Conservation (phyloP, 2,113 vertebrate species). For the Trematocara variabile region DNA sequence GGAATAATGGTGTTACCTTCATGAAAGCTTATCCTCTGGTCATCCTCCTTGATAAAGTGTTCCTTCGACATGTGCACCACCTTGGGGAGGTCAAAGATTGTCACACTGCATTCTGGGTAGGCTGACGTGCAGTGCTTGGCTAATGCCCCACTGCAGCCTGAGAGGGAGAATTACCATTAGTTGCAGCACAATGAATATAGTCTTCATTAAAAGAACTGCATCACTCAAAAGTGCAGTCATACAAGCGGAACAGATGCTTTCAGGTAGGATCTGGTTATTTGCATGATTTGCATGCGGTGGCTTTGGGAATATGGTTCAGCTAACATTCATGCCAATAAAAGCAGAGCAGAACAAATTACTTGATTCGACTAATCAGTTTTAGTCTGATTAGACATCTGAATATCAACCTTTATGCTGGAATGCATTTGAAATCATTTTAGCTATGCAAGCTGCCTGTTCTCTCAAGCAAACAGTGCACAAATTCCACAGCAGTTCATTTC, state of each 20-base stretch:
- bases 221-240: neutral
- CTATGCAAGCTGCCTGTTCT: neutral
- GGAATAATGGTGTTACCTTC: conserved; percentile 70
- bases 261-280: conserved; percentile 31
- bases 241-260: neutral
- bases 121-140: conserved; percentile 74
- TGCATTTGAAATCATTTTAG: neutral
- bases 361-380: neutral
- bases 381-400: neutral
- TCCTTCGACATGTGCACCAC: conserved; percentile 72
- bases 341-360: neutral
- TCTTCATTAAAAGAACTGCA: conserved; percentile 18
- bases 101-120: conserved; percentile 79
- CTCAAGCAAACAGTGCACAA: neutral
- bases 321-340: conserved; percentile 47
- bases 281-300: conserved; percentile 15
- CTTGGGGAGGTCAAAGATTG: conserved; percentile 82
- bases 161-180: conserved; percentile 23
- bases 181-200: conserved; percentile 13
- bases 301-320: conserved; percentile 31
- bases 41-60: conserved; percentile 65
- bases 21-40: conserved; percentile 68
- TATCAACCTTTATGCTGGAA: neutral
- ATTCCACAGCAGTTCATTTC: neutral
- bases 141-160: conserved; percentile 87